Percentiles rank a stretch among this genome's conserved stretches.
phyloP scores from a whole-genome alignment of 2,113 vertebrate genomes.

The Epinephelus moara region DNA sequence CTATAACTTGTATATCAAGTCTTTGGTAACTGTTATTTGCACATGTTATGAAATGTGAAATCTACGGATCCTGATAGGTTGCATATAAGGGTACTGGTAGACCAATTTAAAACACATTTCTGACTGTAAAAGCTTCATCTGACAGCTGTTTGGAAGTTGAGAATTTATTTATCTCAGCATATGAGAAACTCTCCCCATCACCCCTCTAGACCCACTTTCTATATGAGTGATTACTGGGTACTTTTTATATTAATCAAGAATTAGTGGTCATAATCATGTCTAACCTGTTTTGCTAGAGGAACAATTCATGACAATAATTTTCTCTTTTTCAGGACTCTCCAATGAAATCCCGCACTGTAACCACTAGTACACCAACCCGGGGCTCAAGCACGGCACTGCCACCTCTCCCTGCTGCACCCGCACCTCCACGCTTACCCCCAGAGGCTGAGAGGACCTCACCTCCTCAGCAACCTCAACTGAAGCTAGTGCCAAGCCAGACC shows the following conservation, averaged over 20 bases:
- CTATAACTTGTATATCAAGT: background rate
- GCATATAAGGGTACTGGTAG: background rate
- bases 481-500: slow-evolving; percentile 94
- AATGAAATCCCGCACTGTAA: slow-evolving; percentile 67
- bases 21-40: background rate
- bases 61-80: background rate
- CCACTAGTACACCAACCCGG: slow-evolving; percentile 56
- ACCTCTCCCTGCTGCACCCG: slow-evolving; percentile 82
- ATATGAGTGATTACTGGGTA: background rate
- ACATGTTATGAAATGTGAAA: background rate
- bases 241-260: background rate
- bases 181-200: background rate
- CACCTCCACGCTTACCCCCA: slow-evolving; percentile 80
- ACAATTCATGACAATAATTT: background rate
- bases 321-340: slow-evolving; percentile 72
- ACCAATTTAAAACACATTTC: background rate
- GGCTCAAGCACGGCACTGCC: slow-evolving; percentile 65
- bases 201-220: background rate
- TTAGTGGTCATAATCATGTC: background rate
- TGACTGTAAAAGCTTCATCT: background rate
- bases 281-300: background rate
- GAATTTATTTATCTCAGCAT: background rate
- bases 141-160: background rate
- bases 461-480: slow-evolving; percentile 92
- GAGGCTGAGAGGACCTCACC: slow-evolving; percentile 87